phyloP scores from a whole-genome alignment of 2,888 invertebrate species.

The Spodoptera exigua region DNA sequence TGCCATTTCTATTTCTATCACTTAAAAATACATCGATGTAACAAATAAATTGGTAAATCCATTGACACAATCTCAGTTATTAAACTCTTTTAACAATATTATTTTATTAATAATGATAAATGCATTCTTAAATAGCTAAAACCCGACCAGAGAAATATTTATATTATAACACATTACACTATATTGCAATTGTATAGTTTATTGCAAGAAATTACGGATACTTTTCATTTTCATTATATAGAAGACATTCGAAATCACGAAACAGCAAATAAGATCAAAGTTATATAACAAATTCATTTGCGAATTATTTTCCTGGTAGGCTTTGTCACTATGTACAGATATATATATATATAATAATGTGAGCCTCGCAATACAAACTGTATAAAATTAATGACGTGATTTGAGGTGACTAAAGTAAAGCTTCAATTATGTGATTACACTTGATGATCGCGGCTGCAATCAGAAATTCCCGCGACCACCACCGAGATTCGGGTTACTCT shows the following conservation, averaged over 20 bases:
- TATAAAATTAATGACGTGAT: slow-evolving; percentile 64
- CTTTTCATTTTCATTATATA: slow-evolving; percentile 17
- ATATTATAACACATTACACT: slow-evolving; percentile 27
- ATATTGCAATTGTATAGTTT: slow-evolving; percentile 31
- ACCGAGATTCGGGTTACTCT: slow-evolving; percentile 88
- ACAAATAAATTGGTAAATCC: slow-evolving; percentile 80
- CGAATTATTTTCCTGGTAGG: slow-evolving; percentile 49
- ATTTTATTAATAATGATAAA: slow-evolving; percentile 77
- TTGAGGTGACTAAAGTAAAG: slow-evolving; percentile 67
- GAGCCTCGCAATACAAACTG: slow-evolving; percentile 64
- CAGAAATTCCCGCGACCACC: slow-evolving; percentile 87
- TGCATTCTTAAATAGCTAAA: slow-evolving; percentile 71
- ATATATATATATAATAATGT: slow-evolving; percentile 49
- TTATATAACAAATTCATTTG: slow-evolving; percentile 4
- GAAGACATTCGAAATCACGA: slow-evolving; percentile 16
- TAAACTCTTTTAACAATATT: slow-evolving; percentile 65
- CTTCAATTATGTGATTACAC: slow-evolving; percentile 48
- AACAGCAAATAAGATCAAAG: slow-evolving; percentile 13
- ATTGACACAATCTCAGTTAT: slow-evolving; percentile 77
- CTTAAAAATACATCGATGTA: slow-evolving; percentile 85
- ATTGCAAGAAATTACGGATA: slow-evolving; percentile 32
- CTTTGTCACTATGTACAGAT: slow-evolving; percentile 56
- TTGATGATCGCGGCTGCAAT: slow-evolving; percentile 59
- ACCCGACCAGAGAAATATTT: slow-evolving; percentile 59
- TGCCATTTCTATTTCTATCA: slow-evolving; percentile 71